Base-by-base conservation (phyloP, 2,113 vertebrate species). In the Esox niger region DNA sequence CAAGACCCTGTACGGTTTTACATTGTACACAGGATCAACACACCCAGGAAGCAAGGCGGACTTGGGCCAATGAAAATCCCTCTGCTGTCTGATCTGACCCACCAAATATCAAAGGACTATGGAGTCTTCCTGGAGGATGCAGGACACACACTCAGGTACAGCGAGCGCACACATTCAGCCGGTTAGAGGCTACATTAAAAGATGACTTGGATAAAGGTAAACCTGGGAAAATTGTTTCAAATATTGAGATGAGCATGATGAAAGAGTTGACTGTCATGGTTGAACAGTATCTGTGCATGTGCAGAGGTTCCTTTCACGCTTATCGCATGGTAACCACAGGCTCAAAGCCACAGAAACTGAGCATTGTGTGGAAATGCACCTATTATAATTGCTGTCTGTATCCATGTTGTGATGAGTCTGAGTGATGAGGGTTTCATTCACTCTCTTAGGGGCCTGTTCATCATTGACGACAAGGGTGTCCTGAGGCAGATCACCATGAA, bases 401-500 rank as follows among this genome's bases (percentile, higher is more conserved):
- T n/a, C n/a, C n/a, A n/a, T n/a, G n/a, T n/a, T n/a, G n/a, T n/a
- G n/a, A n/a, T n/a, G n/a, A n/a, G n/a, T n/a, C n/a, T n/a, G n/a
- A n/a, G n/a, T n/a, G n/a, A n/a, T 30, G 20, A 43, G 4, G 58
- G 11, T 38, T 6, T 70, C 9, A 38, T 23, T 55, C 21, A 79
- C n/a, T 80, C 79, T 72, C 68, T 77, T 84, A 98, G 97, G 78
- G 97, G 96, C 71, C 94, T 98, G 69, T 98, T 98, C 82, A 98
- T 98, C 82, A 95, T 98, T 26, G 96, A 98, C 67, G 84, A 91
- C 76, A 98, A 97, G 84, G 95, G 95, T 66, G 76, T 91, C 79
- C 91, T 98, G 27, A 91, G 96, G 70, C 96, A 98, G 86, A 98
- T 98, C 85, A 98, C 97, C 0, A 95, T 98, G 95, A 98, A 98